Conservation (phyloP, 2,113 vertebrate species). For the Cololabis saira region DNA sequence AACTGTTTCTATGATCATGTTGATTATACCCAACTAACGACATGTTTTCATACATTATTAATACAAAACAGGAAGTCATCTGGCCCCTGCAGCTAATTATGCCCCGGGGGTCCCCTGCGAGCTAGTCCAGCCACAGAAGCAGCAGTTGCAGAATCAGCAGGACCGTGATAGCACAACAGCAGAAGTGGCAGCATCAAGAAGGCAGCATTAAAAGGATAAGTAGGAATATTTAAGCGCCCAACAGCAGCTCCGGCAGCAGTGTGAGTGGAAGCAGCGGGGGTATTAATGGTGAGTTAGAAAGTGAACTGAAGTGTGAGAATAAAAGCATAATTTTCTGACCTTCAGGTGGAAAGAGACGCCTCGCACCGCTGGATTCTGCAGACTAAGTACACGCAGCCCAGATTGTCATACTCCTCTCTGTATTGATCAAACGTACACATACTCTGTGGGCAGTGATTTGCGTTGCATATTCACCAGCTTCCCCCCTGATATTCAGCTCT, state of each 20-base stretch:
- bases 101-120: too few relatives aligned
- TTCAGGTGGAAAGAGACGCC: background rate
- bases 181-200: too few relatives aligned
- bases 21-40: too few relatives aligned
- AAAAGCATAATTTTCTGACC: background rate
- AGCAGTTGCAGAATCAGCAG: too few relatives aligned
- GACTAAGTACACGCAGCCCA: constrained; percentile 2
- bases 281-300: background rate
- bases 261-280: background rate
- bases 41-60: too few relatives aligned
- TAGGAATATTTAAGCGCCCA: too few relatives aligned
- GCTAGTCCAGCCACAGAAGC: too few relatives aligned
- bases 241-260: too few relatives aligned
- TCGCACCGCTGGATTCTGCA: background rate
- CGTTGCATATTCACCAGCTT: constrained; percentile 43
- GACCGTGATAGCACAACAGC: too few relatives aligned
- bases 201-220: background rate
- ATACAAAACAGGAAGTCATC: too few relatives aligned
- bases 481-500: constrained; percentile 21
- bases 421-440: constrained; percentile 36
- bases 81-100: too few relatives aligned
- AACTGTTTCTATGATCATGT: too few relatives aligned
- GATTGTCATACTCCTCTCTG: background rate
- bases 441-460: constrained; percentile 37
- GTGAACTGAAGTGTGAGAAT: background rate